Evolutionary conservation across 30 jellyfish, hydroid and myxozoan species (phyloP), one percentile per base, ranked within the genome.

Genomic region (Cassiopea xamachana): DNA sequence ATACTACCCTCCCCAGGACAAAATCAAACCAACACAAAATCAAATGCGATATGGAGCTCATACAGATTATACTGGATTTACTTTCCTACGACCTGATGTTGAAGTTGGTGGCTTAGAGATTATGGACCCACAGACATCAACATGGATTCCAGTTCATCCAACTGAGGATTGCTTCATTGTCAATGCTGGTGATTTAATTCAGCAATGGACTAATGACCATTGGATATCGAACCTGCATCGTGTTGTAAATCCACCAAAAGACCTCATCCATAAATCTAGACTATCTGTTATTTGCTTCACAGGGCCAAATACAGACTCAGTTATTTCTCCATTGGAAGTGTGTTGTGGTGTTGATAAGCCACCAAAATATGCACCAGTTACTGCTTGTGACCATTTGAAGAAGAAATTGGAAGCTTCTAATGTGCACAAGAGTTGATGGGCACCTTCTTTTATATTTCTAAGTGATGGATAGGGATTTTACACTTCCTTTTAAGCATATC

Each of bases 221-320:
- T 87, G 94, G 94, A 87, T 69, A 46, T 87, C 94, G 7, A 87
- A 87, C 64, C 68, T 87, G 76, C 94, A 87, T 49, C 70, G 94
- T 17, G 94, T 87, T 39, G 89, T 87, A 44, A 87, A 75, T 69
- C 94, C 94, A 12, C 78, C 89, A 44, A 70, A 16, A 46, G 84
- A 76, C 3, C 15, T 61, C 2, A 43, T 84, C 69, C 89, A 77
- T 60, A 76, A 77, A 50, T 81, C 81, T 58, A 73, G 94, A 48
- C 79, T 77, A 27, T 87, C 94, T 14, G 50, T 87, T n/a, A 89
- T 87, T 1, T 76, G 15, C 48, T 87, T 87, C 58, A 87, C 94
- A 12, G 94, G 94, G 50, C 94, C 94, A 77, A 87, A 62, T 50
- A 14, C 9, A 1, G 89, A 87, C 64, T 48, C 89, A 3, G 72